Base-by-base conservation (phyloP, 2,113 vertebrate genomes). In the Crypturellus undulatus region DNA sequence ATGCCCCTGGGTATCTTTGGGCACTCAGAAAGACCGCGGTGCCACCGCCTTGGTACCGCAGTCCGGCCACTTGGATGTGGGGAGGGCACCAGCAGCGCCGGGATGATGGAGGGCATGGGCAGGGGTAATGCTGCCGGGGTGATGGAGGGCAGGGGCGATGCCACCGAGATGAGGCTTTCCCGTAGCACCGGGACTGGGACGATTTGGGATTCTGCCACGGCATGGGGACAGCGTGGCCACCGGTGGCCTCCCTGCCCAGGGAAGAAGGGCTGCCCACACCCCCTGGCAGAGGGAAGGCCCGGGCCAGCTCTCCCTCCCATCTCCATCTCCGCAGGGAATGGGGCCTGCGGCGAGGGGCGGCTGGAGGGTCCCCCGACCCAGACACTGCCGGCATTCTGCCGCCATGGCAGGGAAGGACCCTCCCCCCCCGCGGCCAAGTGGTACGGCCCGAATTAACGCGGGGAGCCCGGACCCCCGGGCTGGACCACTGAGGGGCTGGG, bases 381-480 rank as follows among this genome's bases (percentile, higher is more conserved):
- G 4, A 7, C 63, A 64, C 42, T 5, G 34, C 40, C 34, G 52
- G 20, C 19, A 3, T 26, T 16, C 52, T 16, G 52, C 52, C 28
- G 52, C 52, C 52, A 54, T 28, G 1, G 2, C 25, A 62, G 1
- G 0, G 12, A 6, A 1, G 8, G 3, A 7, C 3, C 5, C 36
- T 22, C 60, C 38, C 49, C 49, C 69, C 60, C 24, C 54, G 18
- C 69, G 4, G 21, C 25, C n/a, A 4, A n/a, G 25, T 59, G 38
- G 38, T 34, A 63, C 51, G 13, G 30, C 0, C 91, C 73, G 7
- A 18, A 6, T 6, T 3, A 79, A 30, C 1, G 2, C 3, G 9
- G 2, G 3, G 4, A n/a, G 6, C 3, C 2, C 38, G 7, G 13
- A 13, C 0, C 0, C 12, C 5, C 11, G 20, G 49, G n/a, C 40